Evolutionary conservation across 2,797 vertebrate species (phyloP).

Genomic region (Gobionotothen gibberifrons): DNA sequence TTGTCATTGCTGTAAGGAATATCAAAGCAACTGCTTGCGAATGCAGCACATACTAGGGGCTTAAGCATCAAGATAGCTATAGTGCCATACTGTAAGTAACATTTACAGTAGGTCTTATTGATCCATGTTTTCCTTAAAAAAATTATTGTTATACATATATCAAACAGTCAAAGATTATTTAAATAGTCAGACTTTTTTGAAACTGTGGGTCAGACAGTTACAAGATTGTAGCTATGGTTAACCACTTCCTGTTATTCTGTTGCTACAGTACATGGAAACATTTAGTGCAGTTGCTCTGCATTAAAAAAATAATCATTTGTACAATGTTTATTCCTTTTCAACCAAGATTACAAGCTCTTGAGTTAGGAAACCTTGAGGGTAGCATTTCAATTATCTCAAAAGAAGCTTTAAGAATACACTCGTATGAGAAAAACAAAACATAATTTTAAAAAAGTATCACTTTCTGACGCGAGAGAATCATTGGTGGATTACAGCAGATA

Average conservation of each 20-base stretch:
- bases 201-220: neutral
- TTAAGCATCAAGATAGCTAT: neutral
- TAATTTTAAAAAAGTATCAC: neutral
- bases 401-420: slow-evolving; percentile 13
- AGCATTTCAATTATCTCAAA: slow-evolving; percentile 9
- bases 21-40: slow-evolving; percentile 29
- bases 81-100: neutral
- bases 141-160: neutral
- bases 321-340: slow-evolving; percentile 5
- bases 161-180: neutral
- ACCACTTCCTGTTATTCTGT: neutral
- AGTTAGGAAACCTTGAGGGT: slow-evolving; percentile 3
- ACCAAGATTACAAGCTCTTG: neutral
- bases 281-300: neutral
- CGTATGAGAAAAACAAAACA: slow-evolving; percentile 19
- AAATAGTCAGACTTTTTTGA: neutral
- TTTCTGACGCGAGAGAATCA: slow-evolving; percentile 8
- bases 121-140: neutral
- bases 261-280: neutral
- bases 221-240: neutral
- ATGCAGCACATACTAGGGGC: slow-evolving; percentile 10
- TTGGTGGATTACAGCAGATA: slow-evolving; percentile 2
- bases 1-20: slow-evolving; percentile 18
- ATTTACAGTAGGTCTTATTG: neutral
- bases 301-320: neutral